A percentile compares a stretch with the other conserved stretches of the same genome.
Conservation (phyloP, 1,140 invertebrate genomes). For the Aradophagus sp. region DNA sequence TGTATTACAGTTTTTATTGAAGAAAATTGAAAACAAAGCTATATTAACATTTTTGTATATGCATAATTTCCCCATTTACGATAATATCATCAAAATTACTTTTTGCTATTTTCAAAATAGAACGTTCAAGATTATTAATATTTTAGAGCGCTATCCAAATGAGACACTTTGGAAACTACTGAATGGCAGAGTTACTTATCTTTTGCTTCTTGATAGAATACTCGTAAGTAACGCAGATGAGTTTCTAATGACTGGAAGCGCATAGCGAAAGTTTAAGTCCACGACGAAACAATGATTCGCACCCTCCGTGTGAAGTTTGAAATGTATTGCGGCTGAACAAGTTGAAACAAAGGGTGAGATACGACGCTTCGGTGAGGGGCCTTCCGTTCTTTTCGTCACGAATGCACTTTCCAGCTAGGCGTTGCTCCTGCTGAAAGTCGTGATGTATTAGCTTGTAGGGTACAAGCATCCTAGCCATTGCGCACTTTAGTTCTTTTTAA, state of each 20-base stretch:
- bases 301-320: constrained; percentile 67
- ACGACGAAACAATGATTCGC: constrained; percentile 67
- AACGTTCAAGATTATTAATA: constrained; percentile 12
- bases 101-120: constrained; percentile 8
- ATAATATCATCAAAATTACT: no score
- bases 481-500: constrained; percentile 47
- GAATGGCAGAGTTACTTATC: constrained; percentile 30
- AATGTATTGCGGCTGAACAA: constrained; percentile 70
- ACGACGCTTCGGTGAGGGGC: constrained; percentile 57
- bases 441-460: constrained; percentile 58
- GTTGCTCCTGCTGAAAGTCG: constrained; percentile 45
- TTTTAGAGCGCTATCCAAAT: constrained; percentile 6
- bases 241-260: constrained; percentile 53
- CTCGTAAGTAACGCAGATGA: constrained; percentile 39
- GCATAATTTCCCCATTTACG: no score
- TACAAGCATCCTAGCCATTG: constrained; percentile 47
- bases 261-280: constrained; percentile 54
- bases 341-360: constrained; percentile 71
- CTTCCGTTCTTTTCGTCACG: constrained; percentile 54
- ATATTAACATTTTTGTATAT: no score
- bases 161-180: constrained; percentile 4
- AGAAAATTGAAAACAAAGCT: no score
- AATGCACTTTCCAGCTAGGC: constrained; percentile 47
- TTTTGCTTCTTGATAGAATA: constrained; percentile 24
- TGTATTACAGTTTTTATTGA: no score